These are phyloP conservation scores for Aplocera efformata DNA, from an alignment of 2,888 invertebrate species.

Conservation along the genomic window DNA sequence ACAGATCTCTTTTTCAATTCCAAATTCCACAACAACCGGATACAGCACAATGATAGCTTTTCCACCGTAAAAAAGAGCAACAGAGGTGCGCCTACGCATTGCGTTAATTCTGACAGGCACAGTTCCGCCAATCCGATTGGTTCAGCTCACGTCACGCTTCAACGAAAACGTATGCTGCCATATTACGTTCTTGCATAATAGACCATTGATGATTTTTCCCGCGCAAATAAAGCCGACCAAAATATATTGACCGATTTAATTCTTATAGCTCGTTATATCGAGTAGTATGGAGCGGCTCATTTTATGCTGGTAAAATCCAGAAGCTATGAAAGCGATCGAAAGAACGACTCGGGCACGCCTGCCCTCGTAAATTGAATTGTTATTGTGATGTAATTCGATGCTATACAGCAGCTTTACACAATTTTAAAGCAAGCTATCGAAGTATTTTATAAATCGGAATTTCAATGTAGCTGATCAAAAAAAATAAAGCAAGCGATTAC, in stretches of 20 bases:
- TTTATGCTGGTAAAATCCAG: conserved; percentile 34
- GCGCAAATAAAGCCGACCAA: conserved; percentile 45
- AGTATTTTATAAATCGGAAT: no score
- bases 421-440: neutral
- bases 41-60: conserved; percentile 50
- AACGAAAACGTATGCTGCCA: conserved; percentile 51
- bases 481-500: conserved; percentile 7
- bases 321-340: conserved; percentile 51
- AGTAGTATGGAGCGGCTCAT: conserved; percentile 31
- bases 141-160: conserved; percentile 55
- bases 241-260: conserved; percentile 28
- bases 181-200: conserved; percentile 59
- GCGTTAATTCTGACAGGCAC: conserved; percentile 62
- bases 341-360: conserved; percentile 52
- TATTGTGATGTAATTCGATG: conserved; percentile 24
- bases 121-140: conserved; percentile 71
- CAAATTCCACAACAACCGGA: conserved; percentile 42
- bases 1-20: conserved; percentile 30
- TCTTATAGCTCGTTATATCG: conserved; percentile 23
- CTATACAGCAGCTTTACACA: neutral
- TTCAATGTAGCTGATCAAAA: neutral
- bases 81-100: conserved; percentile 68
- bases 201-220: conserved; percentile 57
- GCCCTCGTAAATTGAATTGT: conserved; percentile 64
- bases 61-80: conserved; percentile 45